Evolutionary conservation across 2,888 invertebrate genomes (phyloP), one percentile per base, ranked within the genome.

Genomic region (Nomada ferruginata): DNA sequence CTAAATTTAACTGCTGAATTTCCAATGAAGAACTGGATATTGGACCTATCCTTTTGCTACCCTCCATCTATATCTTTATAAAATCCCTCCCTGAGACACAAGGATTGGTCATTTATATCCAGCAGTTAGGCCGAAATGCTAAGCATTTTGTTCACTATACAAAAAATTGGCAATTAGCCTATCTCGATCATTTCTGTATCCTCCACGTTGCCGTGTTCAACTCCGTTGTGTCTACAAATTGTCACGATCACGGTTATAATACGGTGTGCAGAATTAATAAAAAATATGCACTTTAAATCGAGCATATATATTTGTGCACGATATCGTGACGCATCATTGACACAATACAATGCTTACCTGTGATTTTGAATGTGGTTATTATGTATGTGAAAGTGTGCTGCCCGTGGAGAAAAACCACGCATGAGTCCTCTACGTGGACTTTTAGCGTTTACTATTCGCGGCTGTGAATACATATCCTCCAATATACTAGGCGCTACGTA

Each of bases 401-500:
- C 87, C 23, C 90, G 87, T 26, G 93, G 92, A 44, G 92, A 92
- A 80, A 92, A 92, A 64, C 91, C 91, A n/a, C 92, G 91, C 72
- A 91, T 86, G 68, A 89, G 86, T 60, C 89, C 87, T 90, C 97
- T 97, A 36, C 98, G 96, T 42, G 98, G 98, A 57, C 98, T 98
- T 89, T 97, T 96, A 44, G 97, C 97, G 88, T 97, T 97, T 84
- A 96, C 95, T 86, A 97, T 96, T 82, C 96, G 95, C 88, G 97
- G 97, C 94, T 96, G 96, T 83, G 94, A 94, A 94, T 97, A 97
- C 95, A 98, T 96, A 91, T 98, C 97, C 93, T 98, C 97, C 93
- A 99, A 95, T 85, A 99, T 97, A 20, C 99, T 99, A 65, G 99
- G 99, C 26, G 99, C 99, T 87, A 99, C 98, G 94, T 99, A 99